Conservation (phyloP, 2,888 invertebrate species). For the Eupeodes latifasciatus region DNA sequence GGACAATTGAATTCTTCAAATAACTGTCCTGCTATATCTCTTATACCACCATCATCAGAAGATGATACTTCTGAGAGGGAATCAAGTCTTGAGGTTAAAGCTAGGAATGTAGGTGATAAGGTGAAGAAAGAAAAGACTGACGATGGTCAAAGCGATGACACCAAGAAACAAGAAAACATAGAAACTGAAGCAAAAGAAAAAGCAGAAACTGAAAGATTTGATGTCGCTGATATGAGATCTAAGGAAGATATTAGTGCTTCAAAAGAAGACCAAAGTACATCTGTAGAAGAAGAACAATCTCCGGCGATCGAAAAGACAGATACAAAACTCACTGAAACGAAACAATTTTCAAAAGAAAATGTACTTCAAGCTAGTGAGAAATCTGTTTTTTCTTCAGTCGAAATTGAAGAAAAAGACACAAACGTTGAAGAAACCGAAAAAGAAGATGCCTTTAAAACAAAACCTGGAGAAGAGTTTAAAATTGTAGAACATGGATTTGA, state of each 20-base stretch:
- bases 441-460: slow-evolving; percentile 12
- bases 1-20: not conserved
- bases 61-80: slow-evolving; percentile 63
- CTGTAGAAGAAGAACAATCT: not conserved
- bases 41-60: slow-evolving; percentile 65
- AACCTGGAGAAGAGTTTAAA: not conserved
- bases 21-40: slow-evolving; percentile 36
- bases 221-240: not conserved
- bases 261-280: not conserved
- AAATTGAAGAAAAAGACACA: not conserved
- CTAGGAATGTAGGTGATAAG: not conserved
- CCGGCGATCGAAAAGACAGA: not conserved
- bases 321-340: not conserved
- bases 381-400: not conserved
- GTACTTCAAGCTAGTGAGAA: not conserved
- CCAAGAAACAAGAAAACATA: not conserved
- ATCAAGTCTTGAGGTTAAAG: not conserved
- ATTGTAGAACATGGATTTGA: not conserved
- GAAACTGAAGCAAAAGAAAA: not conserved
- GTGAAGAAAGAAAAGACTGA: not conserved
- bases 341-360: not conserved
- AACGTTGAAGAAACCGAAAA: not conserved
- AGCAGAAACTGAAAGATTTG: not conserved
- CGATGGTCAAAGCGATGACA: not conserved
- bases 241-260: not conserved